Evolutionary conservation across 2,797 vertebrate genomes (phyloP).

Genomic region (Gypaetus barbatus): DNA sequence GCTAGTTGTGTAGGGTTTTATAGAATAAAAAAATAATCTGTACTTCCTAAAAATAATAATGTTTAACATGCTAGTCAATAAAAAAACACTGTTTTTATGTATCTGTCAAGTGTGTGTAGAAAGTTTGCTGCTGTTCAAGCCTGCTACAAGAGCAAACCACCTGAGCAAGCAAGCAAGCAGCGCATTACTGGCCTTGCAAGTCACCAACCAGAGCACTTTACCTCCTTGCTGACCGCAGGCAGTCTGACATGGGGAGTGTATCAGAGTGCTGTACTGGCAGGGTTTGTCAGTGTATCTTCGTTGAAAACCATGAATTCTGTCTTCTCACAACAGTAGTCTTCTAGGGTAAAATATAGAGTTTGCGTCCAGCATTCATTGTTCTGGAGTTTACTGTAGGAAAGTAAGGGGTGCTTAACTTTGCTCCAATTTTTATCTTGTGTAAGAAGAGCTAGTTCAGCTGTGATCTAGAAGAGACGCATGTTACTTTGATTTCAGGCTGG

Average conservation of each 20-base stretch:
- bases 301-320: neutral
- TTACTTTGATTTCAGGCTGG: neutral
- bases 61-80: neutral
- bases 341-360: slow-evolving; percentile 2
- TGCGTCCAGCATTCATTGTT: neutral
- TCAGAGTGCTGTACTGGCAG: neutral
- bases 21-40: neutral
- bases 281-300: neutral
- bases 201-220: neutral
- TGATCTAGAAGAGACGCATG: neutral
- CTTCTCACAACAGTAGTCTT: neutral
- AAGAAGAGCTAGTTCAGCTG: neutral
- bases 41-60: neutral
- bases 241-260: neutral
- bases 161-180: neutral
- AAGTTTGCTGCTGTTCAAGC: neutral
- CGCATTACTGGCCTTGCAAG: accelerated
- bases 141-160: neutral
- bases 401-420: neutral
- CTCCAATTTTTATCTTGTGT: neutral
- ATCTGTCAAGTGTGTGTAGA: no score
- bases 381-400: neutral
- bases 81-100: neutral
- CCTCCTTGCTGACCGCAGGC: neutral
- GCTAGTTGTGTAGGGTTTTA: neutral